Conservation (phyloP, 30 jellyfish, hydroid and myxozoan genomes). For the Chrysaora quinquecirrha region DNA sequence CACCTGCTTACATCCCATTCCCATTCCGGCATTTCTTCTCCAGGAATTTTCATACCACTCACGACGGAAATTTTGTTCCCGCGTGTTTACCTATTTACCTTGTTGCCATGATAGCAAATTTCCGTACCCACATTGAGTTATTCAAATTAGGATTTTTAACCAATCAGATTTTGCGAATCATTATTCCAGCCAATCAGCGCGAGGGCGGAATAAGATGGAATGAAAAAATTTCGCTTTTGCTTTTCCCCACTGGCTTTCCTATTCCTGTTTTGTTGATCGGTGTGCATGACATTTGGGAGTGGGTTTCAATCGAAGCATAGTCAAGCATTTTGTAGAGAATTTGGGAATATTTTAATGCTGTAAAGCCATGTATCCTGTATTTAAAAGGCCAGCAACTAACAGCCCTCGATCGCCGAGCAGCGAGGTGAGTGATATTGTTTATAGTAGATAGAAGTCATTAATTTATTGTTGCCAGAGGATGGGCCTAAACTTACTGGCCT, state of each 20-base stretch:
- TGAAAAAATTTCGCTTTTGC: neutral
- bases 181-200: neutral
- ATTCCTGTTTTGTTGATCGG: neutral
- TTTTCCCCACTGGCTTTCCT: neutral
- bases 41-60: too few species aligned
- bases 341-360: neutral
- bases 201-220: neutral
- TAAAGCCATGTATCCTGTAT: neutral
- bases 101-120: too few species aligned
- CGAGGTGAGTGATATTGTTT: neutral
- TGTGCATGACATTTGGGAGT: neutral
- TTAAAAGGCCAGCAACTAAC: neutral
- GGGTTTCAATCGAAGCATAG: neutral
- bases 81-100: too few species aligned
- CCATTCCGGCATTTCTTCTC: too few species aligned
- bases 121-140: too few species aligned
- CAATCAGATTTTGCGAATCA: neutral
- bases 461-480: neutral
- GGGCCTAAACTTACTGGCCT: neutral
- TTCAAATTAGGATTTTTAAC: neutral
- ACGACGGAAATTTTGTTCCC: too few species aligned
- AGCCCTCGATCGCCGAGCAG: conserved; percentile 13
- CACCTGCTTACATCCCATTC: too few species aligned
- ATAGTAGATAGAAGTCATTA: too few species aligned
- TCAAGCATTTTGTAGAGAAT: too few species aligned